phyloP scores from a whole-genome alignment of 2,888 invertebrate genomes.

The Adelphocoris suturalis region DNA sequence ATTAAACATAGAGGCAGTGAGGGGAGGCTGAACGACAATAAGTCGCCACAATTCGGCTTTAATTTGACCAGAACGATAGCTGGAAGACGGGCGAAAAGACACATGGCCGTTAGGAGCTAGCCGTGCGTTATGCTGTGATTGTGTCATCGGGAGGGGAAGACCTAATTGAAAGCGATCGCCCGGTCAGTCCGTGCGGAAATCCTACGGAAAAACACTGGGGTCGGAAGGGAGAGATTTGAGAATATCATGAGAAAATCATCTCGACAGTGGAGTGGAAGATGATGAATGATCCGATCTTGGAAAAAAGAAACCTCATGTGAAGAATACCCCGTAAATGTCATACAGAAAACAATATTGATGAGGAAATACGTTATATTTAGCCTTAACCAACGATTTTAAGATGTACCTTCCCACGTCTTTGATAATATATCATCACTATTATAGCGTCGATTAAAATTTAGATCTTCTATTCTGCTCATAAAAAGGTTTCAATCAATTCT shows the following conservation, averaged over 20 bases:
- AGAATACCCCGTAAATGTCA: no score
- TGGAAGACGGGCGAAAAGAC: neutral
- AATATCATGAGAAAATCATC: neutral
- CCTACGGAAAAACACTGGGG: constrained; percentile 1
- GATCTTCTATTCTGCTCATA: no score
- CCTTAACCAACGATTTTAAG: no score
- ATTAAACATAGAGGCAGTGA: neutral
- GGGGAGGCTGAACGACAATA: neutral
- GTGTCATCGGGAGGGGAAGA: neutral
- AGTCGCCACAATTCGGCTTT: constrained; percentile 3
- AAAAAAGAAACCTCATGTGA: neutral
- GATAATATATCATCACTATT: no score
- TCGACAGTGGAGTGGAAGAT: neutral
- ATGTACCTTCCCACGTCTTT: no score
- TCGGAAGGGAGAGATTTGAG: neutral
- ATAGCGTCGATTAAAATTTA: no score
- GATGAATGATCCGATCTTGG: neutral
- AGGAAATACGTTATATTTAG: no score
- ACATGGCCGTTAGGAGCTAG: neutral
- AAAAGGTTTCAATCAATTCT: no score
- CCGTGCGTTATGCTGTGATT: constrained; percentile 51
- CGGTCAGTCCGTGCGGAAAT: constrained; percentile 56
- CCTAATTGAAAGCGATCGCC: constrained; percentile 50
- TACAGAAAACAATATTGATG: no score
- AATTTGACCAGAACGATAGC: constrained; percentile 41